Conservation (phyloP, 2,888 invertebrate genomes). For the Myopa tessellatipennis region DNA sequence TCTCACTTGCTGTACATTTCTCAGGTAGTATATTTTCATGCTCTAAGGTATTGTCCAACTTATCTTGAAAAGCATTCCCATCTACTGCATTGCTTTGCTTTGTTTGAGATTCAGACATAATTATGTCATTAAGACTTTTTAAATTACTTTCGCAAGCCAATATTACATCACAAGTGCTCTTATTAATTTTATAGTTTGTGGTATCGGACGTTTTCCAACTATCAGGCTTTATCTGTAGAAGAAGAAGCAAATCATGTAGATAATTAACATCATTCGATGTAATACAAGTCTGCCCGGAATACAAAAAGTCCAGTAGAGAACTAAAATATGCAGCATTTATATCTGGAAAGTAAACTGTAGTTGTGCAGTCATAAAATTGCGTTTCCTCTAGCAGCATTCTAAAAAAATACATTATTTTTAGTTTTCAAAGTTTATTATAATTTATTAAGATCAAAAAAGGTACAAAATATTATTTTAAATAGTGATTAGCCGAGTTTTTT, state of each 20-base stretch:
- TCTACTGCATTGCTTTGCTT: conserved; percentile 11
- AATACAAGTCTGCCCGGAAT: conserved; percentile 82
- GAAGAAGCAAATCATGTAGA: conserved; percentile 83
- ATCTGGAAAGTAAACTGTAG: conserved; percentile 87
- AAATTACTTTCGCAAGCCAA: conserved; percentile 33
- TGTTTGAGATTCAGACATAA: conserved; percentile 14
- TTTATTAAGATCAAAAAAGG: not conserved
- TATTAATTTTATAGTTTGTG: conserved; percentile 42
- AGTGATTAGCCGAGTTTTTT: too few relatives aligned
- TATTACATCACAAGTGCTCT: conserved; percentile 31
- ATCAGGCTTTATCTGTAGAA: conserved; percentile 87
- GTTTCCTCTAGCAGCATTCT: conserved; percentile 80
- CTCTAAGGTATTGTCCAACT: conserved; percentile 7
- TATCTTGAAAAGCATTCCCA: conserved; percentile 3
- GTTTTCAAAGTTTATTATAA: too few relatives aligned
- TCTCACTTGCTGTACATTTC: conserved; percentile 12
- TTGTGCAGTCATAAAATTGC: conserved; percentile 76
- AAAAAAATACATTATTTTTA: not conserved
- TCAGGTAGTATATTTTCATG: conserved; percentile 6
- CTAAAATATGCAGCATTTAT: conserved; percentile 83
- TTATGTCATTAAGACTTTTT: conserved; percentile 31
- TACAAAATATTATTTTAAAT: too few relatives aligned
- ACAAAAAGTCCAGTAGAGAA: conserved; percentile 85
- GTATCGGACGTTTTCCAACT: conserved; percentile 74
- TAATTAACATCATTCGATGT: conserved; percentile 78